These are phyloP conservation scores for Malurus elegans DNA, from an alignment of 2,113 vertebrate genomes.

Conservation along the genomic window DNA sequence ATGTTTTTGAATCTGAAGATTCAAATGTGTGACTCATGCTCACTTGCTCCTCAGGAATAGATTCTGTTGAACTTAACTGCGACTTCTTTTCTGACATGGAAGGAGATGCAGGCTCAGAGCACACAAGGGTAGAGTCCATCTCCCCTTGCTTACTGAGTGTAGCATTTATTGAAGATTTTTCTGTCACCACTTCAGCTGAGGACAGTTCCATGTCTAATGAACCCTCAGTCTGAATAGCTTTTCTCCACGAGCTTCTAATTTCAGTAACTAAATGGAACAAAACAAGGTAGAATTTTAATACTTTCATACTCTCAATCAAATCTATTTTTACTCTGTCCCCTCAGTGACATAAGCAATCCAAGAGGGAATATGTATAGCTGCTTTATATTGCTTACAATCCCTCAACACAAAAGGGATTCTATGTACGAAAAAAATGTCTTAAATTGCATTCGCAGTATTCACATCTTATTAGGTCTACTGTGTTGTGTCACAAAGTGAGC, in stretches of 20 bases:
- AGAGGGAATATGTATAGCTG: background rate
- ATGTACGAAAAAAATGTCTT: background rate
- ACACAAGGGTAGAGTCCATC: background rate
- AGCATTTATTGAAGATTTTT: background rate
- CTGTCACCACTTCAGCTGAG: background rate
- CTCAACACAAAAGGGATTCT: background rate
- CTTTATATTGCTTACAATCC: background rate
- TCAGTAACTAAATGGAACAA: slow-evolving; percentile 66
- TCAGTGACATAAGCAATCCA: background rate
- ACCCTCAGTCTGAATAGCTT: slow-evolving; percentile 57
- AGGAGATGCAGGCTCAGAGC: background rate
- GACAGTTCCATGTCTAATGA: background rate
- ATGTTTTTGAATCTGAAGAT: background rate
- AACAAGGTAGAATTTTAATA: background rate
- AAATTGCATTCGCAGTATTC: background rate
- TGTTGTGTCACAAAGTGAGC: background rate
- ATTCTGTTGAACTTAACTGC: background rate
- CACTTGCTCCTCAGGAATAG: background rate
- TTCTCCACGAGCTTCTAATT: slow-evolving; percentile 73
- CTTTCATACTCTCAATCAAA: background rate
- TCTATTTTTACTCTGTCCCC: background rate
- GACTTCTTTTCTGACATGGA: background rate
- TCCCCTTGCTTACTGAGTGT: background rate
- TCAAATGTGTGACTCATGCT: background rate
- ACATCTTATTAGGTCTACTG: background rate